Conservation (phyloP, 2,113 vertebrate genomes). For the Callithrix jacchus region DNA sequence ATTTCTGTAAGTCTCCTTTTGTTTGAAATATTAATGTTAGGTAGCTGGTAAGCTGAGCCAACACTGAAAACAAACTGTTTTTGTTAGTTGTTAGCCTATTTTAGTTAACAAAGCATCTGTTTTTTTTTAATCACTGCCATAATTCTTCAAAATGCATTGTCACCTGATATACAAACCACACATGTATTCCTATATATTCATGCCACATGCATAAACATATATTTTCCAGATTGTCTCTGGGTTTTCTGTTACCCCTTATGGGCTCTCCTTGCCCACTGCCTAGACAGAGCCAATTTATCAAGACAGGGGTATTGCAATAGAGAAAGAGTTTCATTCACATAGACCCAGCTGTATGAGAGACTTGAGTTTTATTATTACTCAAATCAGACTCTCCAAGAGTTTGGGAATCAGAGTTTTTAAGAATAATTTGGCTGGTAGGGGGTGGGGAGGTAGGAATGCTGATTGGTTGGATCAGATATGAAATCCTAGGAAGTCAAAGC, state of each 20-base stretch:
- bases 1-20: not conserved
- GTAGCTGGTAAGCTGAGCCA: constrained; percentile 59
- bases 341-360: no score
- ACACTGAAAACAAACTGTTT: constrained; percentile 54
- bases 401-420: no score
- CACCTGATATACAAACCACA: not conserved
- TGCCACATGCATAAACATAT: not conserved
- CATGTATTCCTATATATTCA: not conserved
- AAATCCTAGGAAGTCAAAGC: no score
- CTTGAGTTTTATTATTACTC: no score
- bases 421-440: no score
- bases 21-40: not conserved
- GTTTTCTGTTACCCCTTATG: not conserved
- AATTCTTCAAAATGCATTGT: constrained; percentile 11
- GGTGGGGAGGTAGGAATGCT: no score
- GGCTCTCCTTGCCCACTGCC: no score
- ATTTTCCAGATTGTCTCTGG: rapidly evolving
- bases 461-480: no score
- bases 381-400: no score
- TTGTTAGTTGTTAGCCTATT: constrained; percentile 43
- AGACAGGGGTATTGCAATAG: no score
- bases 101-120: not conserved
- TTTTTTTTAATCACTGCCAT: constrained; percentile 47
- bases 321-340: no score
- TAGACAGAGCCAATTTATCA: no score